A percentile compares a stretch with the other conserved stretches of the same genome.
Conservation (phyloP, 2,113 vertebrate species). For the Embiotoca jacksoni region DNA sequence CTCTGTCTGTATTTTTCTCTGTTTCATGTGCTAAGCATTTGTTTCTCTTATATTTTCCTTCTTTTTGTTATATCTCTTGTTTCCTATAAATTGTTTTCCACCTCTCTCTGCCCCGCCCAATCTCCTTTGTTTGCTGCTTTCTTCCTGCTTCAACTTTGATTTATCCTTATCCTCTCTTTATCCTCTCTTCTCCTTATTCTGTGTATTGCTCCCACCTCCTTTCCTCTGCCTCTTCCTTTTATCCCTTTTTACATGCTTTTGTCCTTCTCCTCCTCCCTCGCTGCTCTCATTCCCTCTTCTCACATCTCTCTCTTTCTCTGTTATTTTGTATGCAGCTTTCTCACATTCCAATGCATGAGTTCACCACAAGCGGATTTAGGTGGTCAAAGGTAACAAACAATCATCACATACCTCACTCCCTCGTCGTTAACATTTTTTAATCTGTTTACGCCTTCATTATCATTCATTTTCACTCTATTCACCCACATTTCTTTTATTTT, state of each 20-base stretch:
- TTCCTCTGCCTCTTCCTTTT: neutral
- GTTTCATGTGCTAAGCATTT: constrained; percentile 32
- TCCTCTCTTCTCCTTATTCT: neutral
- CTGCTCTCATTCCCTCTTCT: constrained; percentile 21
- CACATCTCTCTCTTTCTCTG: constrained; percentile 38
- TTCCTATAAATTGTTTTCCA: neutral
- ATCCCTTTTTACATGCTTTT: neutral
- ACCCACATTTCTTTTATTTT: neutral
- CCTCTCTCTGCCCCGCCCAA: neutral
- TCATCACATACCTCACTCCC: constrained; percentile 25
- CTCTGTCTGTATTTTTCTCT: constrained; percentile 36
- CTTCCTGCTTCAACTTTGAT: neutral
- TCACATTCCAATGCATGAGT: constrained; percentile 77
- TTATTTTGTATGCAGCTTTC: constrained; percentile 70
- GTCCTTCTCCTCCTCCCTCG: constrained; percentile 1
- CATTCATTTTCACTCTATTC: neutral
- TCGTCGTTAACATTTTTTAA: neutral
- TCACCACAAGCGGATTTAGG: constrained; percentile 76
- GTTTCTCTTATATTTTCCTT: constrained; percentile 18
- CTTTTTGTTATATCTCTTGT: neutral
- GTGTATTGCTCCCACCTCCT: neutral
- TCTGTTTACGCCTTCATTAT: neutral
- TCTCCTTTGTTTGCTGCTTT: neutral
- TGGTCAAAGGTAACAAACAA: constrained; percentile 81
- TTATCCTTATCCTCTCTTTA: neutral